phyloP scores from a whole-genome alignment of 2,888 invertebrate species.

The Thalpophila matura region DNA sequence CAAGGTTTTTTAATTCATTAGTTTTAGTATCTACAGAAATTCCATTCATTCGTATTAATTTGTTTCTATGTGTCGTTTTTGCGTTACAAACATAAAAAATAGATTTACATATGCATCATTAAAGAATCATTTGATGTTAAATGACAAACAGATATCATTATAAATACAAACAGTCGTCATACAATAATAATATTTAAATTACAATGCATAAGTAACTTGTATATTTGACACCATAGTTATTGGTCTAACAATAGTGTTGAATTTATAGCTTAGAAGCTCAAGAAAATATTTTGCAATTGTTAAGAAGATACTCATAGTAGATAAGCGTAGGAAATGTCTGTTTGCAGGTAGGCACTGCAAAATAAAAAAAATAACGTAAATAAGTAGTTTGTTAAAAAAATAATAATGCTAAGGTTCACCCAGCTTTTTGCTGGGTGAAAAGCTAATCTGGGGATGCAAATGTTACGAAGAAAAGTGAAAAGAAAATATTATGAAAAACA shows the following conservation, averaged over 20 bases:
- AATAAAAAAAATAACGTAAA: too few relatives aligned
- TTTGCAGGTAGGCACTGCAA: too few relatives aligned
- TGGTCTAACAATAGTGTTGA: slow-evolving; percentile 4
- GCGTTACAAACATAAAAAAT: slow-evolving; percentile 37
- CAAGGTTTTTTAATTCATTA: slow-evolving; percentile 1
- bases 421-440: too few relatives aligned
- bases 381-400: too few relatives aligned
- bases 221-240: slow-evolving; percentile 23
- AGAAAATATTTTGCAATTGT: not conserved
- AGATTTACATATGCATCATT: slow-evolving; percentile 44
- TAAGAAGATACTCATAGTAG: not conserved
- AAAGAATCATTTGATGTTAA: slow-evolving; percentile 48
- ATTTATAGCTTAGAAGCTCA: not conserved
- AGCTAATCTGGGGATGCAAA: too few relatives aligned
- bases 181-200: slow-evolving; percentile 35
- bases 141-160: slow-evolving; percentile 41
- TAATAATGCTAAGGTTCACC: too few relatives aligned
- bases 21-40: slow-evolving; percentile 9
- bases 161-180: slow-evolving; percentile 33
- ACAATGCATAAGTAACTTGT: slow-evolving; percentile 11
- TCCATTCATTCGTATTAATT: slow-evolving; percentile 38
- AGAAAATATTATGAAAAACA: too few relatives aligned
- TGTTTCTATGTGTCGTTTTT: slow-evolving; percentile 46
- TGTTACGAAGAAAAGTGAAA: too few relatives aligned
- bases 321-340: too few relatives aligned